Percentiles rank a stretch among this genome's conserved stretches.
These are phyloP conservation scores for Phortica magna DNA, from an alignment of 2,888 invertebrate species.

Conservation along the genomic window DNA sequence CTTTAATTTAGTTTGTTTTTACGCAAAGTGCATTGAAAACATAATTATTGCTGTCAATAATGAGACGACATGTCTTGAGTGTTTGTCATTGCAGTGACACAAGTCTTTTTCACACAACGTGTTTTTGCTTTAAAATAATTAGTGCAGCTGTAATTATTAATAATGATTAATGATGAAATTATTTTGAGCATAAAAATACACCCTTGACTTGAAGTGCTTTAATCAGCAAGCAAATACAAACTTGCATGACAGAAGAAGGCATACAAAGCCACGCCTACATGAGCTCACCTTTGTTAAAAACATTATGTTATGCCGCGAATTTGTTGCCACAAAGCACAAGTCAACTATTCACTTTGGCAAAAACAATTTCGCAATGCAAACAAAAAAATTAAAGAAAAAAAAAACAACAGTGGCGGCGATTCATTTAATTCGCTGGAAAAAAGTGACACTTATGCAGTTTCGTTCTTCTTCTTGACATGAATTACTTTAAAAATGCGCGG, in stretches of 20 bases:
- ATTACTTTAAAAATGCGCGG: neutral
- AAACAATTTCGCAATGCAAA: conserved; percentile 43
- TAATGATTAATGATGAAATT: neutral
- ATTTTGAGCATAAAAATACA: neutral
- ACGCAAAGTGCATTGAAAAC: neutral
- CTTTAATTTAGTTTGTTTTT: conserved; percentile 55
- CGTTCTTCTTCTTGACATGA: conserved; percentile 41
- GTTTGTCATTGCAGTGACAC: neutral
- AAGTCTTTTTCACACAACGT: neutral
- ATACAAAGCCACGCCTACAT: neutral
- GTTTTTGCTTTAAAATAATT: neutral
- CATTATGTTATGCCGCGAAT: conserved; percentile 49
- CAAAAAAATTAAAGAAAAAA: conserved; percentile 44
- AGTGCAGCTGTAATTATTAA: neutral
- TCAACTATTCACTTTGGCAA: neutral
- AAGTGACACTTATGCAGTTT: conserved; percentile 63
- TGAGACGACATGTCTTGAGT: neutral
- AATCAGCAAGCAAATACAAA: too few relatives aligned
- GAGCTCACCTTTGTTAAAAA: neutral
- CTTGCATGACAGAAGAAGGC: too few relatives aligned
- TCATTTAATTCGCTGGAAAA: conserved; percentile 42
- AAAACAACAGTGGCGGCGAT: conserved; percentile 31
- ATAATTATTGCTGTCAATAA: neutral
- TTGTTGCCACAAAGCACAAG: conserved; percentile 8
- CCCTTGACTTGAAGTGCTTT: too few relatives aligned